Conservation (phyloP, 2,797 vertebrate species). For the Urocyon cinereoargenteus region DNA sequence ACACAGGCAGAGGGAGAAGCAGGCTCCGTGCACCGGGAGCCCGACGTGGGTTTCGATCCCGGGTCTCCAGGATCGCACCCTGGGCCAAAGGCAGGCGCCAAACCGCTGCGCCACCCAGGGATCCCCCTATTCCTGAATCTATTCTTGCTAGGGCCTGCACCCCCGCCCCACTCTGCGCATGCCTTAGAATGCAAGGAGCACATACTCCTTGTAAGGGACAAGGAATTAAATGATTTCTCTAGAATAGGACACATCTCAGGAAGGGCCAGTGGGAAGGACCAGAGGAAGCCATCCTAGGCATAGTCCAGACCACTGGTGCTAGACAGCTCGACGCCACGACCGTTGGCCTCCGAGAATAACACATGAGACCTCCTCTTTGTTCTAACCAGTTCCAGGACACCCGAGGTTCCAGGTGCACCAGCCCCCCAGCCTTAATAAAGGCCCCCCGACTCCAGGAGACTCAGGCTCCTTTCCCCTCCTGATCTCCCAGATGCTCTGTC, state of each 20-base stretch:
- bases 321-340: background rate
- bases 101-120: too few relatives aligned
- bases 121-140: background rate
- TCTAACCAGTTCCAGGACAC: background rate
- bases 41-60: too few relatives aligned
- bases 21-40: too few relatives aligned
- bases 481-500: background rate
- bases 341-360: background rate
- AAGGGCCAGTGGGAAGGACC: background rate
- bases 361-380: background rate
- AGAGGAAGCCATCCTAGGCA: background rate
- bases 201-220: background rate
- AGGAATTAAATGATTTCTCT: background rate
- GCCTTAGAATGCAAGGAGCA: background rate
- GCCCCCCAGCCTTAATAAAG: background rate
- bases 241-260: background rate
- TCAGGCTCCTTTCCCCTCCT: background rate
- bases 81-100: too few relatives aligned
- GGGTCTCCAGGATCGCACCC: too few relatives aligned
- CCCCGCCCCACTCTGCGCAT: background rate
- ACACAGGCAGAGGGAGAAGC: too few relatives aligned
- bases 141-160: background rate
- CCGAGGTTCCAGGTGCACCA: background rate
- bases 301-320: rapidly evolving
- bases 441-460: background rate